These are phyloP conservation scores for Bolinopsis microptera DNA, from an alignment of 37 sponge, comb jelly and placozoan species.

Conservation along the genomic window DNA sequence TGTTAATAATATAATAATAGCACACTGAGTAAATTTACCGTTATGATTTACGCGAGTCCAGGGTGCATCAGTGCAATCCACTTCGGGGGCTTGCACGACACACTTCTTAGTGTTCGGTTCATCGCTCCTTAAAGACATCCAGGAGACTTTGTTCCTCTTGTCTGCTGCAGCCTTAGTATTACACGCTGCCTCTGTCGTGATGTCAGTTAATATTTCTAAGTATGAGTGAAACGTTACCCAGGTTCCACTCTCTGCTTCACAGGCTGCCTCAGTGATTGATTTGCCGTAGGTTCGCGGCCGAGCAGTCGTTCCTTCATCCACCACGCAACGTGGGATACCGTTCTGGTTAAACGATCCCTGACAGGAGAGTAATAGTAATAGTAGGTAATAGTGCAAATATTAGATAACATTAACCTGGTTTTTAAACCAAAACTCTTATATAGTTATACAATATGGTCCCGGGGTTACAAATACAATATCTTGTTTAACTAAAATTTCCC, in stretches of 20 bases:
- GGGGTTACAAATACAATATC: too few relatives aligned
- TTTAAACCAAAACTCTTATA: too few relatives aligned
- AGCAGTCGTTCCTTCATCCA: constrained; percentile 67
- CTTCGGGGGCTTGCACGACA: constrained; percentile 32
- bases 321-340: constrained; percentile 75
- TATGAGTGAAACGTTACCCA: constrained; percentile 71
- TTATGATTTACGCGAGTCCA: neutral
- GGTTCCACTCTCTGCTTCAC: constrained; percentile 70
- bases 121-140: constrained; percentile 42
- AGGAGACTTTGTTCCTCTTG: neutral
- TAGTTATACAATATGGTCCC: too few relatives aligned
- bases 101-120: neutral
- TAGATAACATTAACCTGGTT: too few relatives aligned
- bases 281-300: neutral
- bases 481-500: too few relatives aligned
- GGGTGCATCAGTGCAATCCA: neutral
- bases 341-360: constrained; percentile 76
- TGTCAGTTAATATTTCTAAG: constrained; percentile 70
- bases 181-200: constrained; percentile 67
- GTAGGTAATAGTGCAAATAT: too few relatives aligned
- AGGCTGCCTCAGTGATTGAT: constrained; percentile 59
- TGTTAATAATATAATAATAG: too few relatives aligned
- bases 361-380: neutral
- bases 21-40: too few relatives aligned
- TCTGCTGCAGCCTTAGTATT: neutral